Percentiles rank a stretch among this genome's conserved stretches.
Evolutionary conservation across 2,888 invertebrate genomes (phyloP).

Genomic region (Agonum fuliginosum): DNA sequence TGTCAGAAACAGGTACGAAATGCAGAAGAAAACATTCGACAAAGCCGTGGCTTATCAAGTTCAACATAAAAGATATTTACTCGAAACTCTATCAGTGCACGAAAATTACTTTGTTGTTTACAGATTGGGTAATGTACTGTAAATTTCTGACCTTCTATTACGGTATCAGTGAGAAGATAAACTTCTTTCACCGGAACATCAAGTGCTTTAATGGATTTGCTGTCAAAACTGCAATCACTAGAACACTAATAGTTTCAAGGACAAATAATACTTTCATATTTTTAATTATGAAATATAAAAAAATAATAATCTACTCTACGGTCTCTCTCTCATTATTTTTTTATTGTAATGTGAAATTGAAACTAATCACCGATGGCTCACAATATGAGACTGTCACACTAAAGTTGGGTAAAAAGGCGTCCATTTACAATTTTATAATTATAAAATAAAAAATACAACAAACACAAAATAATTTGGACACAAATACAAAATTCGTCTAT

Average conservation of each 20-base stretch:
- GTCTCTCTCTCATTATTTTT: too few relatives aligned
- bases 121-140: constrained; percentile 5
- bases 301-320: too few relatives aligned
- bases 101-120: constrained; percentile 32
- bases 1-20: neutral
- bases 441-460: too few relatives aligned
- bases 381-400: too few relatives aligned
- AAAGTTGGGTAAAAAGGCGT: too few relatives aligned
- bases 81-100: neutral
- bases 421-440: too few relatives aligned
- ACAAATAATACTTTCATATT: too few relatives aligned
- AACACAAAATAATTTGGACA: too few relatives aligned
- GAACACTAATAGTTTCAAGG: neutral
- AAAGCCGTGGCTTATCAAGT: neutral
- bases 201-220: constrained; percentile 6
- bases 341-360: too few relatives aligned
- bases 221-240: neutral
- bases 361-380: too few relatives aligned
- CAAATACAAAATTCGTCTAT: too few relatives aligned
- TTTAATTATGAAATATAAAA: too few relatives aligned
- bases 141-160: neutral
- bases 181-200: neutral
- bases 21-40: neutral
- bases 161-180: constrained; percentile 22
- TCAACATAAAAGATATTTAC: neutral